These are phyloP conservation scores for Oreotrochilus melanogaster DNA, from an alignment of 2,113 vertebrate species.

Conservation along the genomic window DNA sequence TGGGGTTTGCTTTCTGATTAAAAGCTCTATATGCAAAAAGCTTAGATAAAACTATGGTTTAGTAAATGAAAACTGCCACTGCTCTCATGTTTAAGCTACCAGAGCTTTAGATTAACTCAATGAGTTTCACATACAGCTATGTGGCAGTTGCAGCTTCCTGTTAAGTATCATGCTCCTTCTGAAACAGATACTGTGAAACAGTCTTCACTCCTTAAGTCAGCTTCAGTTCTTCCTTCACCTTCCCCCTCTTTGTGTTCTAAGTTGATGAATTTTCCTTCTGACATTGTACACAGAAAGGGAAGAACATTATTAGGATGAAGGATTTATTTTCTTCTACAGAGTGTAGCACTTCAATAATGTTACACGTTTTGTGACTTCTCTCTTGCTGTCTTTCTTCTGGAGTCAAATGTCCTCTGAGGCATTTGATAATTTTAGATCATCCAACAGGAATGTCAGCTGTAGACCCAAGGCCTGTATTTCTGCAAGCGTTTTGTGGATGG, in stretches of 20 bases:
- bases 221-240: background rate
- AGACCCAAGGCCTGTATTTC: background rate
- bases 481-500: background rate
- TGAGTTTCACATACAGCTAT: background rate
- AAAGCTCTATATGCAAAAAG: background rate
- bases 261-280: background rate
- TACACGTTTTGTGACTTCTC: background rate
- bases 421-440: constrained; percentile 31
- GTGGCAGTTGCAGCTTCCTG: background rate
- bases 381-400: background rate
- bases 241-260: background rate
- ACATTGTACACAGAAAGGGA: background rate
- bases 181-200: background rate
- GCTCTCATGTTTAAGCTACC: background rate
- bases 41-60: background rate
- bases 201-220: background rate
- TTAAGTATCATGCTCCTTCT: background rate
- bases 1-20: background rate
- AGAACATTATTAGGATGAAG: background rate
- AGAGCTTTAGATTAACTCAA: background rate
- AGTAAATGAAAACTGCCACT: background rate
- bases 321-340: background rate
- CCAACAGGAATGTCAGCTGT: background rate
- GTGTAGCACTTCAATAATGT: background rate
- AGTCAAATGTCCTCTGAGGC: background rate